Evolutionary conservation across 2,797 vertebrate genomes (phyloP).

Genomic region (Leptodactylus fallax): DNA sequence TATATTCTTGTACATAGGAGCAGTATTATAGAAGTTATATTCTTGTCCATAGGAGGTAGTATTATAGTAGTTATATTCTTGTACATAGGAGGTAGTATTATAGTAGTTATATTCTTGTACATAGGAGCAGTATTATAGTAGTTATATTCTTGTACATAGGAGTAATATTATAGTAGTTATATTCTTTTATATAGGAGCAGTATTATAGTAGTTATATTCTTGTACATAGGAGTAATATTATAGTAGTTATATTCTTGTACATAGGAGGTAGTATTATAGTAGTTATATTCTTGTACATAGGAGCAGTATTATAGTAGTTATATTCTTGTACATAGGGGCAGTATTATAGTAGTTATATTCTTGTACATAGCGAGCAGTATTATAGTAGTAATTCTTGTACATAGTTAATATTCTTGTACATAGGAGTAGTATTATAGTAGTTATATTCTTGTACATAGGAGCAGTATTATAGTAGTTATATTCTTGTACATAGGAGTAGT

Average conservation of each 20-base stretch:
- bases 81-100: not conserved
- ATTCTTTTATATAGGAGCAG: no score
- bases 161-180: not conserved
- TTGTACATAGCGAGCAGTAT: no score
- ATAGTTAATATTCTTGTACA: no score
- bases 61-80: constrained; percentile 2
- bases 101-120: constrained; percentile 10
- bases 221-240: not conserved
- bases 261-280: not conserved
- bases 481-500: no score
- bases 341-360: no score
- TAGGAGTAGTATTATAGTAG: not conserved
- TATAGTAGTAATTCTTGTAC: no score
- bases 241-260: constrained; percentile 2
- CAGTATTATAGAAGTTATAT: constrained; percentile 2
- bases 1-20: constrained; percentile 1
- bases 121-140: constrained; percentile 5
- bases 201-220: constrained; percentile 3
- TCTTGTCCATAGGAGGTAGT: not conserved
- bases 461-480: not conserved
- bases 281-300: not conserved
- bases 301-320: not conserved
- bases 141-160: constrained; percentile 6
- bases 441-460: constrained; percentile 1
- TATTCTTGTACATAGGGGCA: no score